phyloP scores from a whole-genome alignment of 2,888 invertebrate species.

The Parascotia fuliginaria region DNA sequence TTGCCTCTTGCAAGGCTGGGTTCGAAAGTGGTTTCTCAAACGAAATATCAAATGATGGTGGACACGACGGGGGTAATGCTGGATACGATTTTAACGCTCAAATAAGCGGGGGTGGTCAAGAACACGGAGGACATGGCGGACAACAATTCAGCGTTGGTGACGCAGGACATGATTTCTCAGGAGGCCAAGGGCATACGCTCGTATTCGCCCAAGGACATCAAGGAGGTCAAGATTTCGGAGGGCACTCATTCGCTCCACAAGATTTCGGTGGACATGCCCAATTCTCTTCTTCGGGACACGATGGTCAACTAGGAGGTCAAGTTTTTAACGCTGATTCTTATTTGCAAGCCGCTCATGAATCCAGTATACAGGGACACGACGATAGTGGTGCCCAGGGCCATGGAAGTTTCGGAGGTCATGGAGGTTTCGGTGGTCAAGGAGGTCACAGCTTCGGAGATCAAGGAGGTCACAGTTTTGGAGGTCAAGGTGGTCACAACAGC shows the following conservation, averaged over 20 bases:
- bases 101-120: conserved; percentile 30
- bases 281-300: conserved; percentile 5
- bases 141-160: conserved; percentile 40
- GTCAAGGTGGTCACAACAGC: too few relatives aligned
- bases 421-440: too few relatives aligned
- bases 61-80: conserved; percentile 46
- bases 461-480: too few relatives aligned
- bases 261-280: conserved; percentile 24
- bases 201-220: conserved; percentile 9
- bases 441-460: too few relatives aligned
- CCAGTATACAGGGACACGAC: conserved; percentile 51
- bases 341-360: conserved; percentile 73
- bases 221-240: conserved; percentile 27
- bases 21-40: conserved; percentile 56
- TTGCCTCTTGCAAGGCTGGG: conserved; percentile 76
- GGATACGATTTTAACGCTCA: conserved; percentile 52
- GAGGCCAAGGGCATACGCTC: conserved; percentile 24
- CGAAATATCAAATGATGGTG: conserved; percentile 54
- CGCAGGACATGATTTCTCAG: conserved; percentile 45
- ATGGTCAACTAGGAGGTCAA: conserved; percentile 42
- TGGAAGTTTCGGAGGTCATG: too few relatives aligned
- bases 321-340: conserved; percentile 69
- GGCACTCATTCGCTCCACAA: conserved; percentile 7
- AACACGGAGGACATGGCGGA: conserved; percentile 19
- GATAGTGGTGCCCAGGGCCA: conserved; percentile 20